Evolutionary conservation across 2,113 vertebrate genomes (phyloP), one percentile per base, ranked within the genome.

Genomic region (Clarias gariepinus): DNA sequence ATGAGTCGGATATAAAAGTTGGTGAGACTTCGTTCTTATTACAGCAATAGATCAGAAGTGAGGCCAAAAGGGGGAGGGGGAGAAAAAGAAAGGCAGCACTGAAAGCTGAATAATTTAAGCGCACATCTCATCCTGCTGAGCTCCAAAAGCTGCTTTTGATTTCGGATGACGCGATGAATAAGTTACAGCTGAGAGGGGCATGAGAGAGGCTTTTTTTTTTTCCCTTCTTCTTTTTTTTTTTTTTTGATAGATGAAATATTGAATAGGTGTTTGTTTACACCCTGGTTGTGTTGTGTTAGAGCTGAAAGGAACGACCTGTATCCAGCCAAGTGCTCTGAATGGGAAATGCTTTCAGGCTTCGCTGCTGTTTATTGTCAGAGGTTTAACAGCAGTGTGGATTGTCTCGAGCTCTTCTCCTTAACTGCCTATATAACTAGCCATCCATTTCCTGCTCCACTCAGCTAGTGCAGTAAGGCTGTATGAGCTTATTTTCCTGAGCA

Each of bases 111-210:
- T 94, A 91, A 93, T 92, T 93, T 89, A 93, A 88, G 85, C 81
- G 25, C 87, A 60, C 55, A 89, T 86, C 85, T 80, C 21, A 81
- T 88, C 89, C 87, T 92, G 93, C 89, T 91, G 88, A 89, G 90
- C 88, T 93, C 68, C 90, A 92, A 92, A 94, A 93, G 93, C 92
- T 89, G 89, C 90, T 90, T 89, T 88, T 91, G 93, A 93, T 94
- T 91, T 90, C 81, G 86, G 93, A 94, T 93, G 92, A 93, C 91
- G 85, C 88, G 90, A 92, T 94, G 90, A 91, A 92, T 91, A 92
- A 93, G 89, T 93, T 89, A 93, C 91, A 90, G 91, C 83, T 84
- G 87, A 90, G 89, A 89, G 60, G 78, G 82, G 76, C 89, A 87
- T 86, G 81, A 88, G 91, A 90, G 87, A 82, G 10, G 83, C 85